Percentiles rank a stretch among this genome's conserved stretches.
Evolutionary conservation across 2,888 invertebrate genomes (phyloP).

Genomic region (Oxyteleia sp.): DNA sequence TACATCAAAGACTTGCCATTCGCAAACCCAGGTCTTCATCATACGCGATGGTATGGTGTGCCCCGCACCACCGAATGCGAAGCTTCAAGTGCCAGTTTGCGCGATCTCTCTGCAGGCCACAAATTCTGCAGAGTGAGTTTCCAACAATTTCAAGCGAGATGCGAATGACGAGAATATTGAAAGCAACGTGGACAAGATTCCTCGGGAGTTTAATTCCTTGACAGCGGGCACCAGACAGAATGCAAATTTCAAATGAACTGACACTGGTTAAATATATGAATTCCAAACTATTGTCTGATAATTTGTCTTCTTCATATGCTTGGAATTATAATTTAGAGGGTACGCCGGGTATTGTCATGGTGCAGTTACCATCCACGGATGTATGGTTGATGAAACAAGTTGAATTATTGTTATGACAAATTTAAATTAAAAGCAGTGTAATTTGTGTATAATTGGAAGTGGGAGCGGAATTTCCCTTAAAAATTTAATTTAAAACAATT

Average conservation of each 20-base stretch:
- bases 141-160: conserved; percentile 58
- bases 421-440: conserved; percentile 16
- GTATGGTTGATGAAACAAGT: not conserved
- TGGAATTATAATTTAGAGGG: not conserved
- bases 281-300: conserved; percentile 51
- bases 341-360: not conserved
- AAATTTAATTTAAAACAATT: no score
- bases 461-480: no score
- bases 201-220: conserved; percentile 66
- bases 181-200: conserved; percentile 68
- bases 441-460: no score
- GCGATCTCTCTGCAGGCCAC: conserved; percentile 62
- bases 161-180: conserved; percentile 68
- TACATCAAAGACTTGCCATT: conserved; percentile 74
- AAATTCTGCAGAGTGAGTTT: conserved; percentile 58
- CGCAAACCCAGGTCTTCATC: conserved; percentile 70
- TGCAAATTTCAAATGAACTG: conserved; percentile 57
- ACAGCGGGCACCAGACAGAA: conserved; percentile 50
- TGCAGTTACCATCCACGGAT: not conserved
- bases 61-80: conserved; percentile 65
- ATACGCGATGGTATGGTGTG: conserved; percentile 73
- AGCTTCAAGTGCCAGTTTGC: conserved; percentile 67
- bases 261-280: conserved; percentile 53
- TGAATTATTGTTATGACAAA: conserved; percentile 2
- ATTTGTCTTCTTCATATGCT: conserved; percentile 52